Conservation (phyloP, 2,888 invertebrate species). For the Rhagonycha lutea region DNA sequence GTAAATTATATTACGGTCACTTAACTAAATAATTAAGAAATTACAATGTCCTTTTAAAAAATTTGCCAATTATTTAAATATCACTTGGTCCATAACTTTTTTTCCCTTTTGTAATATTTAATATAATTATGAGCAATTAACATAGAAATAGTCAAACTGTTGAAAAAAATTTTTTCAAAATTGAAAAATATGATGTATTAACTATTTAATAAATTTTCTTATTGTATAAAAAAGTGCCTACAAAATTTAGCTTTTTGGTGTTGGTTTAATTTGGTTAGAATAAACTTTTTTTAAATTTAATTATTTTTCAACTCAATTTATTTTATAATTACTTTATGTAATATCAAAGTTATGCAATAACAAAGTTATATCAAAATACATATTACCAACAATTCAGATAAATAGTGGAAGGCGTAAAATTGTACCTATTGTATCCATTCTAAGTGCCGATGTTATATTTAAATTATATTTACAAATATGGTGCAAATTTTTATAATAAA, state of each 20-base stretch:
- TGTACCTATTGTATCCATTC: not conserved
- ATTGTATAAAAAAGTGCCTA: no score
- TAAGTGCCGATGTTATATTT: not conserved
- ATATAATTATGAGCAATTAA: not conserved
- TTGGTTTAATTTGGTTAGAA: no score
- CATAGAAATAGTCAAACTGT: not conserved
- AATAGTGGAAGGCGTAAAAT: not conserved
- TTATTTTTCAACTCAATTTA: no score
- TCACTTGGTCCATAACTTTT: not conserved
- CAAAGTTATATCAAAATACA: no score
- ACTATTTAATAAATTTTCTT: no score
- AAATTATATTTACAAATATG: not conserved
- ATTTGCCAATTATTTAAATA: not conserved
- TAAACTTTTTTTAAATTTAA: no score
- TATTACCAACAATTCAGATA: not conserved
- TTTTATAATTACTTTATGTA: no score
- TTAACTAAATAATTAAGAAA: not conserved
- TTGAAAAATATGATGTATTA: no score
- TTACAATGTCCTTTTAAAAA: not conserved
- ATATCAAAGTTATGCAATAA: no score
- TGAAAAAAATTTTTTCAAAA: no score
- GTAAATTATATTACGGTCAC: not conserved
- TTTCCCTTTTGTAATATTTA: not conserved
- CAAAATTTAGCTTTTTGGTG: no score
- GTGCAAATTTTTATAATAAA: not conserved